These are phyloP conservation scores for Eilema depressum DNA, from an alignment of 2,888 invertebrate genomes.

Conservation along the genomic window DNA sequence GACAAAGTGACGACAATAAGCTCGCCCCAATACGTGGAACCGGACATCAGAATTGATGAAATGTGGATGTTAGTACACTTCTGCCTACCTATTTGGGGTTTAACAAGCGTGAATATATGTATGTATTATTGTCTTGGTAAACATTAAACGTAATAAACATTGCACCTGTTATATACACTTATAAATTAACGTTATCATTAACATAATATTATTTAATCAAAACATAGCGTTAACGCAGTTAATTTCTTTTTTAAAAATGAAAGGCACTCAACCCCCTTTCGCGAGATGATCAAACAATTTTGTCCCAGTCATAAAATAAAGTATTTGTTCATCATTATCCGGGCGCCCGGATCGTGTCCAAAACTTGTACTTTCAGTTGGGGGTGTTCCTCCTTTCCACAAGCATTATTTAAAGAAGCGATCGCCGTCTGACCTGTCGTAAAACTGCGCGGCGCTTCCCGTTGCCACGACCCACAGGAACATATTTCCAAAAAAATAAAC, in stretches of 20 bases:
- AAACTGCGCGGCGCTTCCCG: no score
- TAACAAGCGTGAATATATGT: no score
- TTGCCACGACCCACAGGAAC: no score
- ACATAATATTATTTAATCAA: background rate
- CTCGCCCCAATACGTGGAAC: no score
- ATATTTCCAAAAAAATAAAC: background rate
- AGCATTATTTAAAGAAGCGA: no score
- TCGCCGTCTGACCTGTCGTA: no score
- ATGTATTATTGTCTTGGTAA: background rate
- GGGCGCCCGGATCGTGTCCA: background rate
- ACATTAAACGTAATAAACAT: background rate
- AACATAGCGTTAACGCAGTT: background rate
- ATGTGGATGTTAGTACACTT: no score
- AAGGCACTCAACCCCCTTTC: background rate
- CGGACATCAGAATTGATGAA: no score
- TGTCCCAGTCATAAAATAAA: background rate
- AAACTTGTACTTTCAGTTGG: no score
- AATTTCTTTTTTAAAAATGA: background rate
- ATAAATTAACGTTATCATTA: background rate
- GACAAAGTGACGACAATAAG: no score
- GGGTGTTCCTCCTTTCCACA: no score
- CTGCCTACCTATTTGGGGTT: no score
- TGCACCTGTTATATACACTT: background rate
- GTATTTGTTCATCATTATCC: background rate
- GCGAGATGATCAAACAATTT: background rate